Evolutionary conservation across 2,888 invertebrate species (phyloP).

Genomic region (Pandemis heparana): DNA sequence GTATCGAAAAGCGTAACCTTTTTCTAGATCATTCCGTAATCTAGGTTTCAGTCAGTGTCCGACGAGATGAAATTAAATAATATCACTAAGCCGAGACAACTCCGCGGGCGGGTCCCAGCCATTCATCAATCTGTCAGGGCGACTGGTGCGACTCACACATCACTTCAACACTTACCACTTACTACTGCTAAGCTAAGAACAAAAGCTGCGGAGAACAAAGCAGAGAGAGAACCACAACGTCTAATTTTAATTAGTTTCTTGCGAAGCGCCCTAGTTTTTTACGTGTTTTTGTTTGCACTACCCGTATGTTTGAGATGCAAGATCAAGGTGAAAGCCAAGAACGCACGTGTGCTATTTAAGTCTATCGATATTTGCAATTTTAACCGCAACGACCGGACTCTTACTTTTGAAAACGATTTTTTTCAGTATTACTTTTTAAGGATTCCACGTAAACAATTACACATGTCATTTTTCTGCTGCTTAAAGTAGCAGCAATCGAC

Average conservation of each 20-base stretch:
- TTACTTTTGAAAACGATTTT: no score
- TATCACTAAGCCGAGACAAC: conserved; percentile 8
- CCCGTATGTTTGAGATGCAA: no score
- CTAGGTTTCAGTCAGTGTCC: neutral
- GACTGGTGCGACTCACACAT: conserved; percentile 1
- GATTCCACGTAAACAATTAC: no score
- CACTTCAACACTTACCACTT: conserved; percentile 8
- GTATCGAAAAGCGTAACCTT: neutral
- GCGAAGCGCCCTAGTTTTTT: neutral
- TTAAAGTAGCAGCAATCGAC: neutral
- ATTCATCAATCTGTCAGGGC: conserved; percentile 9
- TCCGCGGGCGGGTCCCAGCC: neutral
- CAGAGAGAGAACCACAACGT: neutral
- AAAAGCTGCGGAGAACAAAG: neutral
- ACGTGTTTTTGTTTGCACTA: no score
- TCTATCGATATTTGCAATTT: no score
- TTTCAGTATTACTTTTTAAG: no score
- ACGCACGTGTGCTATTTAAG: no score
- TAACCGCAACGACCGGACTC: no score
- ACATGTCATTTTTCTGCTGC: neutral
- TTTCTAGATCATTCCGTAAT: neutral
- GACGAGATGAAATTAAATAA: conserved; percentile 3
- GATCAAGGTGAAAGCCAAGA: no score
- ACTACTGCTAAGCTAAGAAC: neutral
- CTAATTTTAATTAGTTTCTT: neutral